Base-by-base conservation (phyloP, 2,888 invertebrate species). In the Acleris sparsana region DNA sequence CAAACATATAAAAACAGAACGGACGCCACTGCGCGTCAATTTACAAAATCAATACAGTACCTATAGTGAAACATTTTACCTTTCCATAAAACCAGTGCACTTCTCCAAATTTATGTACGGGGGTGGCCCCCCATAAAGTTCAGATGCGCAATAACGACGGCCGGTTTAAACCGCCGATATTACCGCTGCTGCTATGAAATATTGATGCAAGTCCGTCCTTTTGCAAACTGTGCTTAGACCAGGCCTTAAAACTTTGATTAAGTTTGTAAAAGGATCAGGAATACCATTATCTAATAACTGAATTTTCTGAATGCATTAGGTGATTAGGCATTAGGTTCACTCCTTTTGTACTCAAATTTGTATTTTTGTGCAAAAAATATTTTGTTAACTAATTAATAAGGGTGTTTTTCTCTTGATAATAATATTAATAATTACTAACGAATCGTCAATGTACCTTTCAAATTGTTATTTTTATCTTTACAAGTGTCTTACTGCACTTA, bases 121-220 rank as follows among this genome's bases (percentile, higher is more conserved):
- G 89, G 89, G 88, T 85, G 85, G 80, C 76, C 80, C 88, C 88
- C 90, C 83, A 89, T 88, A 88, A 88, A 88, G 84, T 86, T 88
- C 87, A 86, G 85, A 89, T 88, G 87, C 84, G 89, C 89, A 86
- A 85, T 85, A 87, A 84, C 86, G 86, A 85, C 77, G 87, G 83
- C 84, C 86, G 80, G 88, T 89, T 89, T 88, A 86, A 89, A 87
- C 87, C 86, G 74, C 80, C 79, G 76, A 87, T 88, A 88, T 89
- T 83, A 80, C 79, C 77, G 76, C 73, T 74, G 77, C 75, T 80
- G 89, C 75, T 82, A 88, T 91, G 90, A 89, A 89, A 90, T 90
- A 90, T 90, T 87, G 87, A 89, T 87, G 84, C 29, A 51, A 55
- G 65, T 55, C 75, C 71, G 76, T 79, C 80, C 74, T 74, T 75